Conservation (phyloP, 2,113 vertebrate genomes). For the Porphyrio hochstetteri region DNA sequence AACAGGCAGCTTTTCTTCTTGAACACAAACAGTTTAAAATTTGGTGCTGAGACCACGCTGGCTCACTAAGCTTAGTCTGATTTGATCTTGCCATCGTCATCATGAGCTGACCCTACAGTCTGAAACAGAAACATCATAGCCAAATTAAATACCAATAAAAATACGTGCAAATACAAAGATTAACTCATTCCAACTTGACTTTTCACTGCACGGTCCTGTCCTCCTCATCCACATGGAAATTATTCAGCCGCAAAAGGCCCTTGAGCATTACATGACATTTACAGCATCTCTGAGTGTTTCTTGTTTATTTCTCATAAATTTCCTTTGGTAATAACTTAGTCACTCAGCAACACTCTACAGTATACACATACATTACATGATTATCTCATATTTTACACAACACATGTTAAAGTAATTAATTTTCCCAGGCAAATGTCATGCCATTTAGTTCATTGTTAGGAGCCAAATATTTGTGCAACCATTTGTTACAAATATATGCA, state of each 20-base stretch:
- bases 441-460: slow-evolving; percentile 73
- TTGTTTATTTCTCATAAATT: slow-evolving; percentile 72
- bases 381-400: slow-evolving; percentile 77
- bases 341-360: slow-evolving; percentile 60
- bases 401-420: slow-evolving; percentile 79
- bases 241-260: slow-evolving; percentile 66
- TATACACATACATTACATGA: slow-evolving; percentile 57
- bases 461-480: slow-evolving; percentile 81
- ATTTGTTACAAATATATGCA: slow-evolving; percentile 77
- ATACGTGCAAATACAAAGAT: slow-evolving; percentile 37
- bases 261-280: slow-evolving; percentile 75
- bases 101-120: neutral
- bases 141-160: slow-evolving; percentile 38
- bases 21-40: neutral
- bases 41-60: neutral
- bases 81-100: slow-evolving; percentile 4
- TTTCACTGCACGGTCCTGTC: slow-evolving; percentile 28
- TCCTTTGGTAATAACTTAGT: slow-evolving; percentile 73
- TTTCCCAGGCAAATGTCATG: slow-evolving; percentile 78
- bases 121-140: slow-evolving; percentile 25
- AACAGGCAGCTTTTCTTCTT: neutral
- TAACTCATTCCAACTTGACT: slow-evolving; percentile 54
- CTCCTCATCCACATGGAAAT: slow-evolving; percentile 63
- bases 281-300: slow-evolving; percentile 63
- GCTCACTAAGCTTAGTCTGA: neutral